These are phyloP conservation scores for Aplocera efformata DNA, from an alignment of 2,888 invertebrate genomes.

Conservation along the genomic window DNA sequence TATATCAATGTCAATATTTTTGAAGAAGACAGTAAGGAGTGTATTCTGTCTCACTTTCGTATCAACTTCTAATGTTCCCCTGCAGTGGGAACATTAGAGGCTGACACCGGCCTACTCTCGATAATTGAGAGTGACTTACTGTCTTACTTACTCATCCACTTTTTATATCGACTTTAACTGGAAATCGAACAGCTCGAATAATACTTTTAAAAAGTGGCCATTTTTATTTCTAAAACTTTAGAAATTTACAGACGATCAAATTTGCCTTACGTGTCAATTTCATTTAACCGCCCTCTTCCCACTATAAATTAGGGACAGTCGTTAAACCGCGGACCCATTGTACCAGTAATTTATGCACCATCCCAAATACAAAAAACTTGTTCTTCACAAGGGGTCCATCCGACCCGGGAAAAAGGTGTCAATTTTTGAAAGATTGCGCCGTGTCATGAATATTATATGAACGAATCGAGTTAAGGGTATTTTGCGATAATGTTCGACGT, in stretches of 20 bases:
- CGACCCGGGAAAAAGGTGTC: slow-evolving; percentile 69
- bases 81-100: too few relatives aligned
- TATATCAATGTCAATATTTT: too few relatives aligned
- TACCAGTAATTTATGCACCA: slow-evolving; percentile 75
- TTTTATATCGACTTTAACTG: too few relatives aligned
- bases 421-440: slow-evolving; percentile 80
- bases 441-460: slow-evolving; percentile 80
- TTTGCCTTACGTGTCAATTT: slow-evolving; percentile 23
- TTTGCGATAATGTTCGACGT: slow-evolving; percentile 76
- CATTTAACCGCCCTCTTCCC: slow-evolving; percentile 32
- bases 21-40: too few relatives aligned
- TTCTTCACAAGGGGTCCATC: slow-evolving; percentile 52
- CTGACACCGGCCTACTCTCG: too few relatives aligned
- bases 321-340: slow-evolving; percentile 51
- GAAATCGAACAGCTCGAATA: too few relatives aligned
- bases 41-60: too few relatives aligned
- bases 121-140: too few relatives aligned
- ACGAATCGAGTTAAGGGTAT: slow-evolving; percentile 78
- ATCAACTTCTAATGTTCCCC: too few relatives aligned
- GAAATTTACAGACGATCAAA: slow-evolving; percentile 1
- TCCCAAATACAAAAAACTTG: slow-evolving; percentile 73
- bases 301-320: slow-evolving; percentile 50
- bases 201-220: too few relatives aligned
- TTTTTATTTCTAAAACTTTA: not conserved
- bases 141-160: too few relatives aligned